Percentiles rank a stretch among this genome's conserved stretches.
phyloP scores from a whole-genome alignment of 2,113 vertebrate species.

The Oreochromis niloticus region DNA sequence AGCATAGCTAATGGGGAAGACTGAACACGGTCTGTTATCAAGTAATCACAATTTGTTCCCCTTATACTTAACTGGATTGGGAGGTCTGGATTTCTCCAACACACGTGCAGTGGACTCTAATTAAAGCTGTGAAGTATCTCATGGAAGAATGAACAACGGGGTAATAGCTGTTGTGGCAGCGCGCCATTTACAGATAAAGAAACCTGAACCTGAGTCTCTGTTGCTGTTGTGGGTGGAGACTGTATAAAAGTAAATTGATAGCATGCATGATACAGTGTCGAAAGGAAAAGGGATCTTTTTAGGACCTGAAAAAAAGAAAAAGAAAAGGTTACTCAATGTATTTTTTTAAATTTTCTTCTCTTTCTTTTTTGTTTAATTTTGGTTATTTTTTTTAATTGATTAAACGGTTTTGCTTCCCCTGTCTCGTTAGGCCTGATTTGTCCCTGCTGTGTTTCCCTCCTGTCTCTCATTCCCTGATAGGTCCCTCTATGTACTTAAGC shows the following conservation, averaged over 20 bases:
- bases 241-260: background rate
- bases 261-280: background rate
- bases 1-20: conserved; percentile 47
- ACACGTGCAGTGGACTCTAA: conserved; percentile 35
- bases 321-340: background rate
- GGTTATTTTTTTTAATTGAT: background rate
- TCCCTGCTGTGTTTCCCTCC: background rate
- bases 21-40: conserved; percentile 50
- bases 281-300: background rate
- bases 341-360: background rate
- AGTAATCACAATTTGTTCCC: conserved; percentile 63
- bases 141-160: conserved; percentile 30
- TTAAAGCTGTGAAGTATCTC: conserved; percentile 46
- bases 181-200: conserved; percentile 3
- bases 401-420: background rate
- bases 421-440: background rate
- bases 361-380: background rate
- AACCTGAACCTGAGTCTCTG: background rate
- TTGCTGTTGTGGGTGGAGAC: background rate
- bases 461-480: background rate
- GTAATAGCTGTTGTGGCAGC: conserved; percentile 30
- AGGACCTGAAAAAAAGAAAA: background rate
- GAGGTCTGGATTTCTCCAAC: conserved; percentile 32
- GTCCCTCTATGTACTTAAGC: background rate
- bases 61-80: conserved; percentile 31